These are phyloP conservation scores for Cryptotis parvus DNA, from an alignment of 2,113 vertebrate genomes.

Conservation along the genomic window DNA sequence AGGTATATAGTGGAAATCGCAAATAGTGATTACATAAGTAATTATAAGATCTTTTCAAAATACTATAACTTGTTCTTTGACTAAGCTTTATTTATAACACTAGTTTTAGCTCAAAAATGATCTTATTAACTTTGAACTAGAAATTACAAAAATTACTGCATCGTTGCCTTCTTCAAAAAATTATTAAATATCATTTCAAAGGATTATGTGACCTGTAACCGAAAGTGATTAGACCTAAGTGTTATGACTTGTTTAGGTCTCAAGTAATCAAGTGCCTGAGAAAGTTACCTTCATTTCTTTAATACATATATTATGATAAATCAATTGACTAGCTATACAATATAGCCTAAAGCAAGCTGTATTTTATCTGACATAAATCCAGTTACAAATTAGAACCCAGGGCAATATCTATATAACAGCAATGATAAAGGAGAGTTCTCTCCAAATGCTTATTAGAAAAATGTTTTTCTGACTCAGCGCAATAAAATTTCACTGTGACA, in stretches of 20 bases:
- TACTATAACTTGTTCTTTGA: background rate
- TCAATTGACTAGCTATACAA: background rate
- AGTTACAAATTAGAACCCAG: background rate
- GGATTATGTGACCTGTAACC: background rate
- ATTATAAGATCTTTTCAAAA: background rate
- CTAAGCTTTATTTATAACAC: background rate
- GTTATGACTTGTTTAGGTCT: background rate
- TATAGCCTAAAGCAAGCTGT: background rate
- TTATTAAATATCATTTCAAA: background rate
- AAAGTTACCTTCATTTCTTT: background rate
- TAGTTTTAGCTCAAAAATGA: background rate
- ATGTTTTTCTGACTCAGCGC: no score
- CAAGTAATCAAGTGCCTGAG: background rate
- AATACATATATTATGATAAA: constrained; percentile 21
- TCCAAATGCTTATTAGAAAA: background rate
- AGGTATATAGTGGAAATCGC: background rate
- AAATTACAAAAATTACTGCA: background rate
- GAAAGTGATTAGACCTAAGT: background rate
- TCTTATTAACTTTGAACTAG: background rate
- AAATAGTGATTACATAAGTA: background rate
- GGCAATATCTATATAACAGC: background rate
- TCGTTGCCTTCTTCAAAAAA: background rate
- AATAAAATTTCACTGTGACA: background rate
- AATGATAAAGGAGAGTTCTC: background rate
- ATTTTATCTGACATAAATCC: background rate